Percentiles rank a stretch among this genome's conserved stretches.
Evolutionary conservation across 1,140 invertebrate genomes (phyloP).

Genomic region (Lethocerus indicus): DNA sequence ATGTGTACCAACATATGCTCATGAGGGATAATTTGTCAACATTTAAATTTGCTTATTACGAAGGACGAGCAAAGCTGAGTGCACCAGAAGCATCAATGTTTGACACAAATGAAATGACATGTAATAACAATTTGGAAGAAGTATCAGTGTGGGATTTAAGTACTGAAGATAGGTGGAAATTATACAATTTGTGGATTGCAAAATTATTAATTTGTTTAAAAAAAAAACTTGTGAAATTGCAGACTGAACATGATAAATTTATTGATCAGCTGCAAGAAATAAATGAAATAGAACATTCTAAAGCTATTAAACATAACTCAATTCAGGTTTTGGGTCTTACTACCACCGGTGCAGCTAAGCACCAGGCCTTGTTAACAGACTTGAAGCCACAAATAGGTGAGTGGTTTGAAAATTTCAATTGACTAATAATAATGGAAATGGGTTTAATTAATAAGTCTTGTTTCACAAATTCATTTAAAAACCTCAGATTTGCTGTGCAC

Average conservation of each 20-base stretch:
- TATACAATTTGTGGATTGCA: constrained; percentile 10
- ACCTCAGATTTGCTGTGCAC: no score
- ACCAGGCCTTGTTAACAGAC: constrained; percentile 35
- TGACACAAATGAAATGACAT: not conserved
- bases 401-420: no score
- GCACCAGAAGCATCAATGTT: not conserved
- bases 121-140: not conserved
- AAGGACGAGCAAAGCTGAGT: not conserved
- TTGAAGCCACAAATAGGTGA: constrained; percentile 41
- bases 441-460: no score
- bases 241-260: constrained; percentile 1
- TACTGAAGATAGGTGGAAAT: constrained; percentile 5
- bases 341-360: constrained; percentile 52
- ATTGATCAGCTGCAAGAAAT: constrained; percentile 6
- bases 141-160: constrained; percentile 1
- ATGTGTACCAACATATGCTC: not conserved
- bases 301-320: constrained; percentile 5
- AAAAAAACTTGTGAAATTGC: not conserved
- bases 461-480: no score
- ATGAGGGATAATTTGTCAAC: not conserved
- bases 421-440: no score
- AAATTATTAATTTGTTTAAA: not conserved
- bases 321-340: constrained; percentile 51
- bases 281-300: constrained; percentile 10
- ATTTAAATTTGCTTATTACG: not conserved